Conservation (phyloP, 2,888 invertebrate genomes). For the Eretmocerus hayati region DNA sequence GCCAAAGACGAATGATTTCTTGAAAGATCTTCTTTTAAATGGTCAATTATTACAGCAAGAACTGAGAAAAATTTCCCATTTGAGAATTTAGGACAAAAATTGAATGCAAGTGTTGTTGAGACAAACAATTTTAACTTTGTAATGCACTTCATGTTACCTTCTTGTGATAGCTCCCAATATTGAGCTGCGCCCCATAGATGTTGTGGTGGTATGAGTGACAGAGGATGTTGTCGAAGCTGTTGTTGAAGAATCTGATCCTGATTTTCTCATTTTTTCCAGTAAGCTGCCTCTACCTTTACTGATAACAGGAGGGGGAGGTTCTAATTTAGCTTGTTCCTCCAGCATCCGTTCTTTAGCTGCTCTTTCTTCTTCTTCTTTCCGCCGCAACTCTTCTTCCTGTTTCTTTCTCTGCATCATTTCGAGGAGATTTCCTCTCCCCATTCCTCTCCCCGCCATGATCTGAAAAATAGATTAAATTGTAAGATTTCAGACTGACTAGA, state of each 20-base stretch:
- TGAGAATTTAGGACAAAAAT: not conserved
- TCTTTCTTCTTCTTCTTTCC: not conserved
- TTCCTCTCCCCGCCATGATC: slow-evolving; percentile 13
- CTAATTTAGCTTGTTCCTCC: not conserved
- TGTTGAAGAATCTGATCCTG: not conserved
- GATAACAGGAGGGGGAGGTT: slow-evolving; percentile 1
- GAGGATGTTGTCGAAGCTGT: not conserved
- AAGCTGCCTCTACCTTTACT: slow-evolving; percentile 15
- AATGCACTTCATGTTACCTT: slow-evolving; percentile 1
- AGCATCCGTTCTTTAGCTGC: not conserved
- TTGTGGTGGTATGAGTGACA: slow-evolving; percentile 9
- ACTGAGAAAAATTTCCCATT: too few relatives aligned
- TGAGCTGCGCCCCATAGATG: slow-evolving; percentile 20
- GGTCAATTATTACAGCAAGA: too few relatives aligned
- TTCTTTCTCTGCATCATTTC: slow-evolving; percentile 22
- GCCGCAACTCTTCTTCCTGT: slow-evolving; percentile 1
- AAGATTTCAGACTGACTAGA: too few relatives aligned
- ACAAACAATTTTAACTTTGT: too few relatives aligned
- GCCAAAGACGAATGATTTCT: too few relatives aligned
- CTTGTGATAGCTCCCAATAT: slow-evolving; percentile 6
- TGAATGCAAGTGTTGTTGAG: not conserved
- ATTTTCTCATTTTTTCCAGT: slow-evolving; percentile 7
- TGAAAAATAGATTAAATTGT: too few relatives aligned
- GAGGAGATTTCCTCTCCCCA: slow-evolving; percentile 22
- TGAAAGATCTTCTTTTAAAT: too few relatives aligned